Base-by-base conservation (phyloP, 92 coral and sea anemone species). In the Pocillopora meandrina region DNA sequence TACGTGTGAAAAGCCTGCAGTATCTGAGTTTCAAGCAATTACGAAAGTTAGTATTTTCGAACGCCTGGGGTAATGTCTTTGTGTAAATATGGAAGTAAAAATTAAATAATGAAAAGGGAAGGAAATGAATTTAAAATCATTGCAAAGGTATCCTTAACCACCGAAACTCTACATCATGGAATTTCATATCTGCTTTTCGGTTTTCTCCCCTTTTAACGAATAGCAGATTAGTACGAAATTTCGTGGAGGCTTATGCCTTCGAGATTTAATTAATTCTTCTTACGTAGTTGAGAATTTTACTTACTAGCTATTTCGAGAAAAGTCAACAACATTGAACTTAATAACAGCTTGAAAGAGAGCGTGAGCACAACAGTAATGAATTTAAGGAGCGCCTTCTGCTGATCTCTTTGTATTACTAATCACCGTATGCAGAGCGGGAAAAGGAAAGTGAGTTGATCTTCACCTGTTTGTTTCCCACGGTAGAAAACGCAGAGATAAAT, bases 381-480 rank as follows among this genome's bases (percentile, higher is more conserved):
- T 35, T 67, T 52, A 49, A 67, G 52, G 17, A 52, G 26, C 31
- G 75, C 52, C 5, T 7, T 42, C 52, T 15, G 65, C 18, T 33
- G 19, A 80, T 67, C 23, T 56, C 75, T 23, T 79, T 65, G 75
- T 52, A 64, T 79, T 55, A 58, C 20, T 57, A 59, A 21, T 56
- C 19, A 34, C 42, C 18, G 74, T n/a, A 57, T 15, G 14, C 78
- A n/a, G n/a, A 69, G 76, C 36, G 56, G 55, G 47, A 70, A 70
- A 18, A 36, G 36, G 65, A 61, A 33, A 58, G 56, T 57, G 9
- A 56, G 63, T 70, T 42, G 11, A 34, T 49, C 59, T 81, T 31
- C 87, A 83, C 87, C 72, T 83, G 87, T 72, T 26, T 26, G 60
- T 65, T 83, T 83, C 87, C 87, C 87, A 83, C 57, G 74, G 61